Percentiles rank a stretch among this genome's conserved stretches.
phyloP scores from a whole-genome alignment of 1,140 invertebrate species.

The Rhagoletis pomonella region DNA sequence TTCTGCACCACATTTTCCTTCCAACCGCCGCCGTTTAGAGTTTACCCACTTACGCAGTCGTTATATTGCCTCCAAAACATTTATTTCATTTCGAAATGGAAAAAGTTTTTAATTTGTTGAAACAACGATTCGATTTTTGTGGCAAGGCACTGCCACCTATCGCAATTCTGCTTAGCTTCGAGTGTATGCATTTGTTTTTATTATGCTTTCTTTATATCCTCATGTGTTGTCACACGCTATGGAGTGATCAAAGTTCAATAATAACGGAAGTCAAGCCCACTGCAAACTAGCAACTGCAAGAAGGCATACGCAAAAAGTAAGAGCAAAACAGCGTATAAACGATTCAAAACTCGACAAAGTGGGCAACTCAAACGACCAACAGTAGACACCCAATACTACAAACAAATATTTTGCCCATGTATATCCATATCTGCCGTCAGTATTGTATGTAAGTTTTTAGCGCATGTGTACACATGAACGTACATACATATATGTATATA shows the following conservation, averaged over 20 bases:
- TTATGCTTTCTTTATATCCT: neutral
- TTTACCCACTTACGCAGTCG: neutral
- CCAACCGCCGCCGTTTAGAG: too few species aligned
- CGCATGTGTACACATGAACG: neutral
- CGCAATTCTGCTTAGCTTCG: neutral
- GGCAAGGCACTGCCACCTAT: neutral
- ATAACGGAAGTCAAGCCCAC: slow-evolving; percentile 51
- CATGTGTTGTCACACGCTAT: slow-evolving; percentile 32
- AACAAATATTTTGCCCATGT: too few species aligned
- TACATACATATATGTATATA: neutral
- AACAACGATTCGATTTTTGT: slow-evolving; percentile 23
- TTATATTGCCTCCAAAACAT: neutral
- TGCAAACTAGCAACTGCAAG: neutral
- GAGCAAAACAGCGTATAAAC: slow-evolving; percentile 4
- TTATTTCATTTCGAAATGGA: slow-evolving; percentile 53
- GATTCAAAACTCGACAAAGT: neutral
- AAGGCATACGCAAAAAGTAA: neutral
- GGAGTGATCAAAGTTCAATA: slow-evolving; percentile 47
- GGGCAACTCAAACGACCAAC: neutral
- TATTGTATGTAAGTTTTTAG: too few species aligned
- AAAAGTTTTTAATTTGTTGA: slow-evolving; percentile 50
- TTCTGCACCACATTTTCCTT: neutral
- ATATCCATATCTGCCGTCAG: too few species aligned
- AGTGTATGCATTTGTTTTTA: neutral
- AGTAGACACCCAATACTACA: too few species aligned